A percentile compares a stretch with the other conserved stretches of the same genome.
These are phyloP conservation scores for Mythimna vitellina DNA, from an alignment of 2,888 invertebrate species.

Conservation along the genomic window DNA sequence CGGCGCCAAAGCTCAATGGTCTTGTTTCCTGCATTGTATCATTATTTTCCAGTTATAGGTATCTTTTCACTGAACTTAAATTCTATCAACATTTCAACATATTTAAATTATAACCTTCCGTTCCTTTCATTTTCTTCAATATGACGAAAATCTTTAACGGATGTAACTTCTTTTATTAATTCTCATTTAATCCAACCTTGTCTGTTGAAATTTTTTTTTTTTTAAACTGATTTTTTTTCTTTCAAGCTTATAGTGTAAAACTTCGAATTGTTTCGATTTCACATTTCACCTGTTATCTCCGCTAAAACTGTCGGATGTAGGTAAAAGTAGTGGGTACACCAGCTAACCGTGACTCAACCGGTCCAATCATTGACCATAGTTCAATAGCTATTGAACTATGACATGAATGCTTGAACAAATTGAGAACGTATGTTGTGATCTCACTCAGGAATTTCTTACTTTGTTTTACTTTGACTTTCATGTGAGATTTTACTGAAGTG, in stretches of 20 bases:
- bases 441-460: slow-evolving; percentile 30
- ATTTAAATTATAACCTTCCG: too few relatives aligned
- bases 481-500: not conserved
- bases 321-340: slow-evolving; percentile 4
- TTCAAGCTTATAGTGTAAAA: slow-evolving; percentile 3
- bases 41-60: not conserved
- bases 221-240: slow-evolving; percentile 14
- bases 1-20: not conserved
- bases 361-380: slow-evolving; percentile 22
- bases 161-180: not conserved
- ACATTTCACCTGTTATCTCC: slow-evolving; percentile 45
- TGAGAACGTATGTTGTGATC: slow-evolving; percentile 28
- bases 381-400: slow-evolving; percentile 50
- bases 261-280: slow-evolving; percentile 15
- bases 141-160: not conserved
- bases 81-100: not conserved
- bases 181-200: not conserved
- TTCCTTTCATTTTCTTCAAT: not conserved
- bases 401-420: slow-evolving; percentile 31
- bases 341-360: slow-evolving; percentile 35
- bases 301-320: slow-evolving; percentile 36
- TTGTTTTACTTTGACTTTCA: slow-evolving; percentile 15
- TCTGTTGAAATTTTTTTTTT: not conserved
- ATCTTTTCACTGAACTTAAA: not conserved
- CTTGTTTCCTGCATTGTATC: not conserved